These are phyloP conservation scores for Hylyphantes graminicola DNA, from an alignment of 1,140 invertebrate species.

Conservation along the genomic window DNA sequence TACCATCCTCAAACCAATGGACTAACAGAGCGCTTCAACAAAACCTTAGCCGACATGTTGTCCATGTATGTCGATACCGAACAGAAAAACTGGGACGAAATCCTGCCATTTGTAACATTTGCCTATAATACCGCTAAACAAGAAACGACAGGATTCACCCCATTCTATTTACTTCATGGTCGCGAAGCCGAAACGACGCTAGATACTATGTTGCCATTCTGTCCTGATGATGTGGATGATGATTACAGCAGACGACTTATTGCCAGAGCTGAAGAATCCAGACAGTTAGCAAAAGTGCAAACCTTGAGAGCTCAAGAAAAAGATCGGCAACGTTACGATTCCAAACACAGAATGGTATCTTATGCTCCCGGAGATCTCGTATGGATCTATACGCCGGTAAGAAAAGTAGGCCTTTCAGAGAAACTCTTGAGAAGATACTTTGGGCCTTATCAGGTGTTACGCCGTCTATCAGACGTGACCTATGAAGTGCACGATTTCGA, in stretches of 20 bases:
- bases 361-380: not conserved
- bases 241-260: too few species aligned
- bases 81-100: too few species aligned
- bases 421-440: not conserved
- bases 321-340: not conserved
- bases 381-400: constrained; percentile 1
- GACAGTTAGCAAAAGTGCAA: not conserved
- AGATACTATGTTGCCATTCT: too few species aligned
- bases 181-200: too few species aligned
- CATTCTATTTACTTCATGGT: too few species aligned
- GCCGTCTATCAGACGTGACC: constrained; percentile 1
- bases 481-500: not conserved
- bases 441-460: not conserved
- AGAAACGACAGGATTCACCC: too few species aligned
- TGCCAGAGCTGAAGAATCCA: not conserved
- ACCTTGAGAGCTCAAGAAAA: not conserved
- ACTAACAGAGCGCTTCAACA: too few species aligned
- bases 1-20: too few species aligned
- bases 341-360: constrained; percentile 10
- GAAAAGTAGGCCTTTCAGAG: not conserved
- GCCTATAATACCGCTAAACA: too few species aligned
- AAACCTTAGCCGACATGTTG: too few species aligned
- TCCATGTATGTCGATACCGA: too few species aligned
- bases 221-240: not conserved
- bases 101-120: too few species aligned